A percentile compares a stretch with the other conserved stretches of the same genome.
These are phyloP conservation scores for Tribolium madens DNA, from an alignment of 1,140 invertebrate species.

Conservation along the genomic window DNA sequence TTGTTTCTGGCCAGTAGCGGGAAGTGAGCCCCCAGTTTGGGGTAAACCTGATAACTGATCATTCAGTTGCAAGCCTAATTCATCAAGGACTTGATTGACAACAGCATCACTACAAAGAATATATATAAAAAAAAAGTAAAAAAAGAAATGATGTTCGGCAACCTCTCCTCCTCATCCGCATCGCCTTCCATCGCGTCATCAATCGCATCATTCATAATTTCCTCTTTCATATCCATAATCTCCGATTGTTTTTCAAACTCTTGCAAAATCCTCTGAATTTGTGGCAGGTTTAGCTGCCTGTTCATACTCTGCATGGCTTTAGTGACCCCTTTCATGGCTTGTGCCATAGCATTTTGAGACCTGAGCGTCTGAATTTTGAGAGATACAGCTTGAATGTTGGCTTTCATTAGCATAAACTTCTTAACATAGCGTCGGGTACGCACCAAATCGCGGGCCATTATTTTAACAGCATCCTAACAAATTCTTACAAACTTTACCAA, in stretches of 20 bases:
- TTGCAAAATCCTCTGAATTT: slow-evolving; percentile 99
- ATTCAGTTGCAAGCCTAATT: slow-evolving; percentile 93
- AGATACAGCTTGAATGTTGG: slow-evolving; percentile 99
- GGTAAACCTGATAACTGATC: slow-evolving; percentile 91
- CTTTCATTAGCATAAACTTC: slow-evolving; percentile 99
- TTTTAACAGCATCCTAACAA: slow-evolving; percentile 96
- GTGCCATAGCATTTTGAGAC: slow-evolving; percentile 99
- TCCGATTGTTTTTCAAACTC: slow-evolving; percentile 99
- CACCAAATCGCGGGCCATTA: slow-evolving; percentile 99
- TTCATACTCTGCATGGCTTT: slow-evolving; percentile 99
- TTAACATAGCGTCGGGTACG: slow-evolving; percentile 95
- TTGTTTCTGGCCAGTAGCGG: slow-evolving; percentile 66
- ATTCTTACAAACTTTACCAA: slow-evolving; percentile 19
- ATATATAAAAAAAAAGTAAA: neutral
- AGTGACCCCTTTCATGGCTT: slow-evolving; percentile 99
- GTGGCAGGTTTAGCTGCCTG: slow-evolving; percentile 95
- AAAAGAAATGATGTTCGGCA: neutral
- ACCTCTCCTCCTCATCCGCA: slow-evolving; percentile 98
- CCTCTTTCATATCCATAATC: slow-evolving; percentile 99
- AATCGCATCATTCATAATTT: slow-evolving; percentile 99
- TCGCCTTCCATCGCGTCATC: slow-evolving; percentile 99
- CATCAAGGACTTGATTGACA: slow-evolving; percentile 94
- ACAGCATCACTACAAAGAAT: slow-evolving; percentile 80
- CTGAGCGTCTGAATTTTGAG: slow-evolving; percentile 98
- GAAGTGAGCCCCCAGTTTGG: slow-evolving; percentile 75